These are phyloP conservation scores for Platyura marginata DNA, from an alignment of 1,140 invertebrate species.

Conservation along the genomic window DNA sequence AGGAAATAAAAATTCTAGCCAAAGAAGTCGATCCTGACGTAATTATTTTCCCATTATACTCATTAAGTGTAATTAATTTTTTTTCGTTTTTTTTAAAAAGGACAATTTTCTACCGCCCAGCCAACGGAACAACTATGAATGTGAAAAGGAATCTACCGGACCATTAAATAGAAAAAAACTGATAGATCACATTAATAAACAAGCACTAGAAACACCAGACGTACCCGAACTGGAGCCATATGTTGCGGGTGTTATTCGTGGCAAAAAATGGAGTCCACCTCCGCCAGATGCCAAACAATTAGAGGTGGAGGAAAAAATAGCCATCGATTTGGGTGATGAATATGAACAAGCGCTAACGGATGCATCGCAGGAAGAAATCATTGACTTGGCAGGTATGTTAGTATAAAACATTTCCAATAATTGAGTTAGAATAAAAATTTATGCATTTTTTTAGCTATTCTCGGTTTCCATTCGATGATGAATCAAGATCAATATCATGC, in stretches of 20 bases:
- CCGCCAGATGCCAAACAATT: slow-evolving; percentile 58
- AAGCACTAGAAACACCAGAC: slow-evolving; percentile 93
- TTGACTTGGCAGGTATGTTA: slow-evolving; percentile 82
- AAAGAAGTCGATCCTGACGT: slow-evolving; percentile 99
- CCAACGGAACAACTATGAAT: slow-evolving; percentile 90
- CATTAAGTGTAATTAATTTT: no score
- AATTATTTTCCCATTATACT: slow-evolving; percentile 29
- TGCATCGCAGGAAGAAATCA: slow-evolving; percentile 95
- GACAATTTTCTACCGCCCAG: slow-evolving; percentile 91
- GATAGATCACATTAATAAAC: slow-evolving; percentile 94
- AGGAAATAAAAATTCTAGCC: slow-evolving; percentile 92
- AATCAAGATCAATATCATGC: slow-evolving; percentile 99
- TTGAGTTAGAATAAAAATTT: no score
- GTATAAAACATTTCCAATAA: neutral
- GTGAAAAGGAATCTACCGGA: slow-evolving; percentile 85
- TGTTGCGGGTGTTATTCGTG: slow-evolving; percentile 70
- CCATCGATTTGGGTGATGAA: slow-evolving; percentile 86
- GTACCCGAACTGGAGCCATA: slow-evolving; percentile 90
- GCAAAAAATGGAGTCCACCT: slow-evolving; percentile 85
- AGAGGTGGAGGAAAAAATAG: slow-evolving; percentile 75
- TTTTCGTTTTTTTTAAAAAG: slow-evolving; percentile 29
- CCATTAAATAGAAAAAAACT: slow-evolving; percentile 90
- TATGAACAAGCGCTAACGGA: slow-evolving; percentile 80
- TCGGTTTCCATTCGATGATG: slow-evolving; percentile 99
- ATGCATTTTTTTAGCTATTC: slow-evolving; percentile 76